Conservation (phyloP, 2,888 invertebrate species). For the Lacanobia wlatinum region DNA sequence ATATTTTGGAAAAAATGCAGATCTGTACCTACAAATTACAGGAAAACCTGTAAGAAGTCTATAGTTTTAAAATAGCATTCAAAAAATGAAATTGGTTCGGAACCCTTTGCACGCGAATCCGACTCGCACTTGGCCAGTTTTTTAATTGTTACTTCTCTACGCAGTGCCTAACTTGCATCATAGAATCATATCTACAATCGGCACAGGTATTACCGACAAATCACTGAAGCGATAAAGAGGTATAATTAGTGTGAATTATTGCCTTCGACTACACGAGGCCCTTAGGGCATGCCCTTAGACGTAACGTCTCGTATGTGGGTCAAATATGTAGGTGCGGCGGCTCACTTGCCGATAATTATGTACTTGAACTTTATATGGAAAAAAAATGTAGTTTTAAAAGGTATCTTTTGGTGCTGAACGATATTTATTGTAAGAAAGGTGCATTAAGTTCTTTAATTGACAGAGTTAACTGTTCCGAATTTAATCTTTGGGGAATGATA, state of each 20-base stretch:
- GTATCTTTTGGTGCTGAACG: neutral
- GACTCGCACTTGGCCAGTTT: too few species aligned
- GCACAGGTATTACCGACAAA: constrained; percentile 12
- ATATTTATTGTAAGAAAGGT: neutral
- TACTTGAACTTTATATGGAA: constrained; percentile 60
- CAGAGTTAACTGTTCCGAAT: neutral
- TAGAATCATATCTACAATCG: neutral
- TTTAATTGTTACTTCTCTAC: neutral
- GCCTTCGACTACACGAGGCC: constrained; percentile 44
- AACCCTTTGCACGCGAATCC: too few species aligned
- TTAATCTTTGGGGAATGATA: neutral
- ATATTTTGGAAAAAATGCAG: too few species aligned
- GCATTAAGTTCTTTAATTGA: neutral
- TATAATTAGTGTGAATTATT: constrained; percentile 44
- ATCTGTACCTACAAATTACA: too few species aligned
- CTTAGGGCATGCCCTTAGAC: constrained; percentile 36
- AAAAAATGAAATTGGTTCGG: too few species aligned
- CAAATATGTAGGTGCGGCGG: constrained; percentile 48
- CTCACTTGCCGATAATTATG: constrained; percentile 30
- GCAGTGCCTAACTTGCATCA: neutral
- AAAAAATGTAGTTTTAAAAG: constrained; percentile 23
- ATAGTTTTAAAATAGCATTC: too few species aligned
- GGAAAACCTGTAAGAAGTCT: too few species aligned
- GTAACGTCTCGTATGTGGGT: constrained; percentile 51
- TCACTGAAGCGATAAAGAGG: constrained; percentile 14